These are phyloP conservation scores for Notarius lentiginosus DNA, from an alignment of 2,113 vertebrate species.

Conservation along the genomic window DNA sequence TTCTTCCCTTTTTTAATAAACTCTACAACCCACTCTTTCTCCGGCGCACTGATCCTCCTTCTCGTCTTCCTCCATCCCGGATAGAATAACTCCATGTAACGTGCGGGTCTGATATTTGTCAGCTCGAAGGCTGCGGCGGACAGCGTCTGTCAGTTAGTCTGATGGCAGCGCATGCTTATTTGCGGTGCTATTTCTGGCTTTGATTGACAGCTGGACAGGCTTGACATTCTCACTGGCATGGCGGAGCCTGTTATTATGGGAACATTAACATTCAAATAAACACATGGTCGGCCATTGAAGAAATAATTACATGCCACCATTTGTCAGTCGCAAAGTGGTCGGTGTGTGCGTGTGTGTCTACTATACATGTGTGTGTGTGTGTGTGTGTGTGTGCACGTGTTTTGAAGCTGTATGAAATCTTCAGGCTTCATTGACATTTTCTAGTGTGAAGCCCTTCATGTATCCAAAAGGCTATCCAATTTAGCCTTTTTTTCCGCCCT, in stretches of 20 bases:
- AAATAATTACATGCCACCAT: slow-evolving; percentile 97
- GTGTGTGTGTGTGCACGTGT: slow-evolving; percentile 32
- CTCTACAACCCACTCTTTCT: slow-evolving; percentile 16
- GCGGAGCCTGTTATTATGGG: slow-evolving; percentile 95
- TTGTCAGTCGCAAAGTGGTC: slow-evolving; percentile 77
- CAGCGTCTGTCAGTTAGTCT: slow-evolving; percentile 78
- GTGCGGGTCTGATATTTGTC: slow-evolving; percentile 73
- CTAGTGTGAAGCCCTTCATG: background rate
- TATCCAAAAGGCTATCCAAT: background rate
- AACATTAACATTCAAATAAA: slow-evolving; percentile 99
- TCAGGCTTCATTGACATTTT: background rate
- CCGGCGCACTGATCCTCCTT: slow-evolving; percentile 43
- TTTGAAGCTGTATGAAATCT: slow-evolving; percentile 11
- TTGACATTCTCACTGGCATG: slow-evolving; percentile 84
- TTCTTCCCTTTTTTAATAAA: slow-evolving; percentile 5
- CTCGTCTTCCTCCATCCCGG: slow-evolving; percentile 45
- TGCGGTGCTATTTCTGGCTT: slow-evolving; percentile 86
- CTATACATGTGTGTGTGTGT: slow-evolving; percentile 34
- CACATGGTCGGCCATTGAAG: slow-evolving; percentile 86
- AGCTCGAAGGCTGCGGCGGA: slow-evolving; percentile 69
- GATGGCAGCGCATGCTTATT: slow-evolving; percentile 84
- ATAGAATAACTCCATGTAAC: slow-evolving; percentile 66
- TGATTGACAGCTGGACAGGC: slow-evolving; percentile 91
- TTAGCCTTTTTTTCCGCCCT: too few species aligned
- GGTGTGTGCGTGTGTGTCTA: slow-evolving; percentile 16